Base-by-base conservation (phyloP, 64 coral and sea anemone species). In the Actinia equina region DNA sequence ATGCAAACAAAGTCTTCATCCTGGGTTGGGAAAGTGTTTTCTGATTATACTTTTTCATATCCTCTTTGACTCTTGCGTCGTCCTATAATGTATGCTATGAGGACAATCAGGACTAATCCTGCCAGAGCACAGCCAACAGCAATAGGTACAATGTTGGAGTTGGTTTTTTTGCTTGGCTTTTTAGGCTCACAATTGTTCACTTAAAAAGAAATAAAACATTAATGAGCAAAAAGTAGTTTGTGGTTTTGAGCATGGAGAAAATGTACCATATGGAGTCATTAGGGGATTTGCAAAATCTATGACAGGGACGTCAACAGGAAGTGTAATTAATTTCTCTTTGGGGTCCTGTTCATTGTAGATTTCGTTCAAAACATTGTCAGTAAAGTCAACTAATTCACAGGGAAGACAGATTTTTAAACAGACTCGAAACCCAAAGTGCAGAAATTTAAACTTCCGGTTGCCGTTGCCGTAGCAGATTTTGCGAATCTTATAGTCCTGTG, bases 61-160 rank as follows among this genome's bases (percentile, higher is more conserved):
- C 97, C 97, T 85, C 97, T 87, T 84, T 90, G 93, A 87, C 93
- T 95, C 81, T 95, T 95, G 76, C 97, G 87, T 44, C 97, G 88
- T 17, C 97, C 97, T 86, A 99, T 95, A 18, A 99, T 90, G 79
- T 99, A 99, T 51, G 97, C 97, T 70, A 99, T 92, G 17, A 99
- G 90, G 16, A 99, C 97, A 88, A 99, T 99, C 26, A 99, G 88
- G 5, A 99, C 97, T 7, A 99, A 82, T 22, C 97, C 97, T 49
- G 93, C 97, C 44, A 99, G 54, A 22, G 97, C 97, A 87, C 93
- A 95, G 11, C 97, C 97, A 53, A 99, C 97, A 8, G 97, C 93
- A 63, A 99, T 99, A 7, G 97, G 97, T 2, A 99, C 93, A 89
- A 95, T 95, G 86, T 99, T 90, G 27, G 76, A 83, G 18, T 88